Base-by-base conservation (phyloP, 2,113 vertebrate species). In the Archocentrus centrarchus region DNA sequence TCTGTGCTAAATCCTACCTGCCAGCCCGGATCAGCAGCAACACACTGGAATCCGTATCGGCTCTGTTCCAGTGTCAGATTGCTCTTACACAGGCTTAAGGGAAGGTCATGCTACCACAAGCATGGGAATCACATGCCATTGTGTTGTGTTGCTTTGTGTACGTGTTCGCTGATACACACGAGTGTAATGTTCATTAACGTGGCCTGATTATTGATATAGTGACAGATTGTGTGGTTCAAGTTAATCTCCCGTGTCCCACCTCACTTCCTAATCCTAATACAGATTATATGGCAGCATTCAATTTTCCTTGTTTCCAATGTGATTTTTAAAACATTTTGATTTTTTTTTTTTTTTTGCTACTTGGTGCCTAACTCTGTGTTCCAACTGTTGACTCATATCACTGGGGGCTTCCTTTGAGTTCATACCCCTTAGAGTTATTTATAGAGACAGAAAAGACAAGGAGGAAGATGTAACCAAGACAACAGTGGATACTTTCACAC, bases 311-410 rank as follows among this genome's bases (percentile, higher is more conserved):
- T 86, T 86, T 80, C 47, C 62, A 73, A 30, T 87, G 24, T 59
- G 17, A 4, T 70, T 83, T 87, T 53, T 35, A 81, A 64, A 10
- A 75, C 61, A 50, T 58, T 57, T 58, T 77, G 81, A 90, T 27
- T 30, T 30, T 30, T 30, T 90, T 91, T 89, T 66, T 91, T 87
- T 41, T 70, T 9, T 39, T 39, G 77, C 77, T 86, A 66, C 81
- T 89, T 85, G 78, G 82, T 76, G 78, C 88, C 87, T 85, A 75
- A 81, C 82, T 82, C 80, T 83, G 80, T 86, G 70, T 88, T 92
- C 92, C 89, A 91, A 93, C 81, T 89, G 92, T 95, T 95, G 93
- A 94, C 88, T 93, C 94, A 93, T 83, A 84, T 88, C 91, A 78
- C 81, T 73, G 79, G 90, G 91, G 90, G 90, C 93, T 93, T 91